Conservation (phyloP, 2,797 vertebrate genomes). For the Periparus ater region DNA sequence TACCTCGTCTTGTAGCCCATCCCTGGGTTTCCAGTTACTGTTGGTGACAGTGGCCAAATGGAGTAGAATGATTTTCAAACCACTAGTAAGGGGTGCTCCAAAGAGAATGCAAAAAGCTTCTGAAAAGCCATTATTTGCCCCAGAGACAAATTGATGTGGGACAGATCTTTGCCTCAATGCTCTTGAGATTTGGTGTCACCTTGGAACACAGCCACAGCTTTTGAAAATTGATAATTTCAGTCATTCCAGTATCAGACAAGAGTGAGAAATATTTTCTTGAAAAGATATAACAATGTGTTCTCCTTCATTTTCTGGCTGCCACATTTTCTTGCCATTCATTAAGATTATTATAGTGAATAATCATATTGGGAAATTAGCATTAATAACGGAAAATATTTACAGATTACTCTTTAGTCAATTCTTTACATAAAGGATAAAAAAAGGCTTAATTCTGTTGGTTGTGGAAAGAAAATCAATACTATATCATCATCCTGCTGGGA, state of each 20-base stretch:
- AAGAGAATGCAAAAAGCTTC: neutral
- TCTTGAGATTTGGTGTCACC: neutral
- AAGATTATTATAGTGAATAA: neutral
- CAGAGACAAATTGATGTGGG: neutral
- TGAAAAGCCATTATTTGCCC: neutral
- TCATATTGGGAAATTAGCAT: neutral
- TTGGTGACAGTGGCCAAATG: neutral
- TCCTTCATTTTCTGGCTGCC: neutral
- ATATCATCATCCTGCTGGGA: neutral
- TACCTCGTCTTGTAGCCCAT: neutral
- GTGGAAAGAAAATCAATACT: neutral
- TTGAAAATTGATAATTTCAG: neutral
- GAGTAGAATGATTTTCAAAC: neutral
- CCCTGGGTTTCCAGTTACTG: neutral
- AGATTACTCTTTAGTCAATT: neutral
- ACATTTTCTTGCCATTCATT: neutral
- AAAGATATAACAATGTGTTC: neutral
- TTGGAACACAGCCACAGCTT: neutral
- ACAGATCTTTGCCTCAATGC: neutral
- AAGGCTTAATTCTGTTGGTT: neutral
- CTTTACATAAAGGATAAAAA: neutral
- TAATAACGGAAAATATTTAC: neutral
- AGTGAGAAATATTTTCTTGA: neutral
- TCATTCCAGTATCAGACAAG: neutral
- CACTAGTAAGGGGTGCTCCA: neutral